These are phyloP conservation scores for Lumbricus terrestris DNA, from an alignment of 2,888 invertebrate genomes.

Conservation along the genomic window DNA sequence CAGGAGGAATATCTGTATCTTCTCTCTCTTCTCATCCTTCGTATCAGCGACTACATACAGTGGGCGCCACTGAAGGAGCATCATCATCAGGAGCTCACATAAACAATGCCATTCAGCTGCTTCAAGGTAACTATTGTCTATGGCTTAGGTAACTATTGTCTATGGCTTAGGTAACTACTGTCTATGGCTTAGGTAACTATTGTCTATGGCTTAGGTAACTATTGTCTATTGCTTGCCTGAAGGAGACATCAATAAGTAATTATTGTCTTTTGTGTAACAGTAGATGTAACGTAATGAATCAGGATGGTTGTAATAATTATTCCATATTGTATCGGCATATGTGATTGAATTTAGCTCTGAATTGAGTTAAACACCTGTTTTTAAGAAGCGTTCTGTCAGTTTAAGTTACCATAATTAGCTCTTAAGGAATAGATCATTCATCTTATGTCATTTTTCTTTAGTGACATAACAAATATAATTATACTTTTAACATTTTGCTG, in stretches of 20 bases:
- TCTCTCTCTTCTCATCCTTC: neutral
- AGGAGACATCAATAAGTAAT: no score
- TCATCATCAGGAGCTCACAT: neutral
- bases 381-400: neutral
- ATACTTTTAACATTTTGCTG: no score
- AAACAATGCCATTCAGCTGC: constrained; percentile 3
- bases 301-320: no score
- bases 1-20: neutral
- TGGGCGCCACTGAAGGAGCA: neutral
- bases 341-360: neutral
- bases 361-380: neutral
- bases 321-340: neutral
- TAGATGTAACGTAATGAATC: no score
- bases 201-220: neutral
- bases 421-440: neutral
- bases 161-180: neutral
- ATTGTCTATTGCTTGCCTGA: neutral
- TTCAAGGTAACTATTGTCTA: neutral
- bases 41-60: neutral
- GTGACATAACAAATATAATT: no score
- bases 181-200: neutral
- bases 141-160: no score
- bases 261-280: no score
- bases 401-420: neutral
- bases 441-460: neutral